Base-by-base conservation (phyloP, 2,113 vertebrate species). In the Neofelis nebulosa region DNA sequence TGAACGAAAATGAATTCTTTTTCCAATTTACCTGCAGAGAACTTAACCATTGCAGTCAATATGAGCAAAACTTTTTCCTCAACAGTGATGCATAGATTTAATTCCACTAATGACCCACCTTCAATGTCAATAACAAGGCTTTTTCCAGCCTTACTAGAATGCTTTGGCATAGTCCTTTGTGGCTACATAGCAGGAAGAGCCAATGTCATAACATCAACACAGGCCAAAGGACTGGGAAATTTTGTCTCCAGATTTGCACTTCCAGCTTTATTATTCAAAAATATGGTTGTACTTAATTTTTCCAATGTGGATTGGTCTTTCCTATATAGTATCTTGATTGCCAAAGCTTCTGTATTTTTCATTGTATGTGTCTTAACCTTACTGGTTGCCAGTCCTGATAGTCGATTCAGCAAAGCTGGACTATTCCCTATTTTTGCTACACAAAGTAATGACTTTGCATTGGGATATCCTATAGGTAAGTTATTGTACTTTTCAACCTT, bases 391-490 rank as follows among this genome's bases (percentile, higher is more conserved):
- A 99, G 97, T 98, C 99, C 99, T 29, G 99, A 99, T 29, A 99
- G 98, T 41, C 99, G 99, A 91, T 99, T 99, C 95, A 99, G 99
- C 97, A 99, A 99, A 98, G 99, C 99, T 33, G 99, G 99, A 74
- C 99, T 99, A n/a, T 99, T 99, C 98, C 99, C 99, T 85, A 99
- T 99, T 98, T 99, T 99, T 99, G 99, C 99, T 96, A 99, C 99
- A 91, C 99, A 99, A 95, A 99, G 99, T 98, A 99, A 99, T 98
- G 99, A 99, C 98, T 99, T 99, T 99, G 99, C 99, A 76, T 96
- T 99, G 98, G 99, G 99, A 83, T 99, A 99, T 98, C 99, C 99
- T 91, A 99, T 99, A 98, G 99, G 99, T 99, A 98, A 99, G 99
- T 97, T 89, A 45, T 69, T 92, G 87, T 79, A 96, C 96, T 90